Evolutionary conservation across 2,888 invertebrate species (phyloP), one percentile per base, ranked within the genome.

Genomic region (Andrena praecox): DNA sequence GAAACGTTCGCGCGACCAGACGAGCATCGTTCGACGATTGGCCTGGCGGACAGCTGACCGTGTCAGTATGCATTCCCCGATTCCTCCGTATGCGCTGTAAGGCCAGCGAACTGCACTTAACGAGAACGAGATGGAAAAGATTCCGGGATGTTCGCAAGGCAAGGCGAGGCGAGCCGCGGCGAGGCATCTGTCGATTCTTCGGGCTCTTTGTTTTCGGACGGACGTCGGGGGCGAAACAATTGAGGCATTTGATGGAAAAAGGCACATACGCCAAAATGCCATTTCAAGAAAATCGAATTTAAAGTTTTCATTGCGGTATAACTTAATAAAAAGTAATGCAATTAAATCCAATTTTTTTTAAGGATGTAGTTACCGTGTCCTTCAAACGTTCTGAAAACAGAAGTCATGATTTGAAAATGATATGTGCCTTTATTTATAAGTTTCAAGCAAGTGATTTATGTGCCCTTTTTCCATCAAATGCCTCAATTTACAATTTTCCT

Each of bases 21-120:
- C 64, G 35, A 52, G 59, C 63, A 54, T 67, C 62, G 86, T 81
- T 85, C 78, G 82, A 86, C 89, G 88, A 90, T 90, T 87, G 85
- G 77, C 82, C 67, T 69, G 81, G 74, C 85, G 87, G 90, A 84
- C 89, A 80, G 27, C 70, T 69, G 75, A 62, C 56, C 56, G 24
- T 80, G 84, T 87, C 77, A 77, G 70, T 60, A 33, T 24, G 68
- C 73, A 54, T 73, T 72, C 71, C 77, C 71, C 67, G 77, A 69
- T 69, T 79, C 82, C 67, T 33, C 73, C 69, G 52, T 50, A 60
- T 27, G 63, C 42, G 54, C 29, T 24, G 76, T 64, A 72, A 56
- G 72, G 71, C 77, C 59, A 60, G 54, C 66, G 64, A 69, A 24
- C 60, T 60, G 78, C 62, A 42, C 29, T 77, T 73, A 78, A 70